Percentiles rank a stretch among this genome's conserved stretches.
Evolutionary conservation across 2,888 invertebrate species (phyloP).

Genomic region (Microctonus hyperodae): DNA sequence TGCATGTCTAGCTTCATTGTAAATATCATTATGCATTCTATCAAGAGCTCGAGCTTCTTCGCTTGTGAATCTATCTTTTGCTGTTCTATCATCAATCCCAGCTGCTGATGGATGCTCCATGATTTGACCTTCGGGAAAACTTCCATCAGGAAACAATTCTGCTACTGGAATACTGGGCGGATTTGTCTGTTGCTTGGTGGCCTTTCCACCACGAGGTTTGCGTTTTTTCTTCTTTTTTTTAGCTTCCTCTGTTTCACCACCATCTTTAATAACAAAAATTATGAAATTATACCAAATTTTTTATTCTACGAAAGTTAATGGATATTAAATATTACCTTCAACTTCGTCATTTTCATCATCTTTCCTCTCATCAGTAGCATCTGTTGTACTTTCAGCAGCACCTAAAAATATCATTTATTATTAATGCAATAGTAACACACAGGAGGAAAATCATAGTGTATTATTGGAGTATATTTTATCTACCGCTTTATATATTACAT

Average conservation of each 20-base stretch:
- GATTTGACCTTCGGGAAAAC: conserved; percentile 89
- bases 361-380: conserved; percentile 55
- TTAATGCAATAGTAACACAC: not conserved
- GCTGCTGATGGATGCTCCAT: conserved; percentile 79
- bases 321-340: conserved; percentile 44
- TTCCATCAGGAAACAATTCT: conserved; percentile 84
- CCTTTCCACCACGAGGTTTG: conserved; percentile 63
- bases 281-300: conserved; percentile 18
- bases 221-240: conserved; percentile 73
- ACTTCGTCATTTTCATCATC: conserved; percentile 41
- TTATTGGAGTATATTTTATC: not conserved
- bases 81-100: conserved; percentile 81
- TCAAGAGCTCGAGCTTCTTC: conserved; percentile 93
- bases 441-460: not conserved
- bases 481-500: not conserved
- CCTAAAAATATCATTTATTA: conserved; percentile 47
- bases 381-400: conserved; percentile 63
- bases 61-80: conserved; percentile 83
- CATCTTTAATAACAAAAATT: conserved; percentile 63
- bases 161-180: conserved; percentile 89
- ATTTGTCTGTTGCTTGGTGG: conserved; percentile 72
- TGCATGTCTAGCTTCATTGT: conserved; percentile 92
- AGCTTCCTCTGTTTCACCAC: conserved; percentile 69
- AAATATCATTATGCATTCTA: conserved; percentile 88
- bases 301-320: not conserved